Evolutionary conservation across 1,140 invertebrate genomes (phyloP).

Genomic region (Sarcophaga peregrina): DNA sequence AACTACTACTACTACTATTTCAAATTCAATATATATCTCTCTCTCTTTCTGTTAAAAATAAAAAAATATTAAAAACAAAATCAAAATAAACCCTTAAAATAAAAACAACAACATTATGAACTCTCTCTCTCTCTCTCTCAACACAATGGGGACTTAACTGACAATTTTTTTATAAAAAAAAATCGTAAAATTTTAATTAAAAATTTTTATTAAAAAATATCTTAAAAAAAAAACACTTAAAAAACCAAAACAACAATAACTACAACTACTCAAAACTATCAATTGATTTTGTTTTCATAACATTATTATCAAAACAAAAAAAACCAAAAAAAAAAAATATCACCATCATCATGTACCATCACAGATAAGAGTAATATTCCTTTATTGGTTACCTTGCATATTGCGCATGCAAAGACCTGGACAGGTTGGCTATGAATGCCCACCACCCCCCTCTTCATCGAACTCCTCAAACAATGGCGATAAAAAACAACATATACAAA

Average conservation of each 20-base stretch:
- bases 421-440: slow-evolving; percentile 72
- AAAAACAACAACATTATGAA: slow-evolving; percentile 1
- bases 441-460: slow-evolving; percentile 70
- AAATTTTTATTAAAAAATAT: slow-evolving; percentile 18
- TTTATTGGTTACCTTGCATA: slow-evolving; percentile 96
- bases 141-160: background rate
- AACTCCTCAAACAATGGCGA: slow-evolving; percentile 69
- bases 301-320: slow-evolving; percentile 32
- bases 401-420: slow-evolving; percentile 92
- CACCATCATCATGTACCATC: slow-evolving; percentile 54
- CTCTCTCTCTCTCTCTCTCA: background rate
- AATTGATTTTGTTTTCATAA: slow-evolving; percentile 46
- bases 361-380: slow-evolving; percentile 91
- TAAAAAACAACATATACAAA: slow-evolving; percentile 66
- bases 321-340: background rate
- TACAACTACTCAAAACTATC: slow-evolving; percentile 47
- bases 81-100: background rate
- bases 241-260: slow-evolving; percentile 52
- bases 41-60: background rate
- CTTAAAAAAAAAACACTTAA: slow-evolving; percentile 19
- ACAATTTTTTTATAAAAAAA: background rate
- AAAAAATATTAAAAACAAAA: slow-evolving; percentile 18
- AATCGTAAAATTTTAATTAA: background rate
- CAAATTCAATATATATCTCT: background rate
- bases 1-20: slow-evolving; percentile 1